A percentile compares a stretch with the other conserved stretches of the same genome.
These are phyloP conservation scores for Serranus cabrilla DNA, from an alignment of 2,797 vertebrate genomes.

Conservation along the genomic window DNA sequence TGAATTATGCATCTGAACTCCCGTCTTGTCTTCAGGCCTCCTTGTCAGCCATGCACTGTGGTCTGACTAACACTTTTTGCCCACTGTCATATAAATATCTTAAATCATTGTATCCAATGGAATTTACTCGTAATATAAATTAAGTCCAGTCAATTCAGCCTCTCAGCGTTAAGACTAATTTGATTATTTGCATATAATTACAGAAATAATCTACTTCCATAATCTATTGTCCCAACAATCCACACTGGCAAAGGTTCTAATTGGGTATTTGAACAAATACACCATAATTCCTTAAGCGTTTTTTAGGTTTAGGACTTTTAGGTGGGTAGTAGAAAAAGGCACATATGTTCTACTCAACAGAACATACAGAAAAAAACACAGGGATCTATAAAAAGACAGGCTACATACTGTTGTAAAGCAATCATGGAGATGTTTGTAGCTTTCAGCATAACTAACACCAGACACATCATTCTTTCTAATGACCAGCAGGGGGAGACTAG, in stretches of 20 bases:
- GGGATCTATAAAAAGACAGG: neutral
- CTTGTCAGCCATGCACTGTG: neutral
- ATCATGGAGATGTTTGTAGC: neutral
- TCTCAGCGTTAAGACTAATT: constrained; percentile 2
- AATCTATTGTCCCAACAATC: constrained; percentile 24
- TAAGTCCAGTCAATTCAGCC: neutral
- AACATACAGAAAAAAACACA: neutral
- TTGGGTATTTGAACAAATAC: constrained; percentile 15
- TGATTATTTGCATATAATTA: constrained; percentile 28
- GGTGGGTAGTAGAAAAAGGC: neutral
- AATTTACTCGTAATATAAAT: neutral
- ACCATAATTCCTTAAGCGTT: neutral
- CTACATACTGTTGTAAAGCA: neutral
- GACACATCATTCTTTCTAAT: neutral
- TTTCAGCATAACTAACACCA: neutral
- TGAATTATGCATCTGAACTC: neutral
- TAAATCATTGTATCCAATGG: neutral
- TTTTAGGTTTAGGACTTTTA: neutral
- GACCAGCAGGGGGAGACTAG: too few relatives aligned
- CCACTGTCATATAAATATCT: neutral
- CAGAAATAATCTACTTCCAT: constrained; percentile 28
- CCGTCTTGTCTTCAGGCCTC: neutral
- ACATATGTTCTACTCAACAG: neutral
- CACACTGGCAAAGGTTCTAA: constrained; percentile 7
- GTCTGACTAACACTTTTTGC: neutral